A percentile compares a stretch with the other conserved stretches of the same genome.
These are phyloP conservation scores for Drosophila lutescens DNA, from an alignment of 2,888 invertebrate genomes.

Conservation along the genomic window DNA sequence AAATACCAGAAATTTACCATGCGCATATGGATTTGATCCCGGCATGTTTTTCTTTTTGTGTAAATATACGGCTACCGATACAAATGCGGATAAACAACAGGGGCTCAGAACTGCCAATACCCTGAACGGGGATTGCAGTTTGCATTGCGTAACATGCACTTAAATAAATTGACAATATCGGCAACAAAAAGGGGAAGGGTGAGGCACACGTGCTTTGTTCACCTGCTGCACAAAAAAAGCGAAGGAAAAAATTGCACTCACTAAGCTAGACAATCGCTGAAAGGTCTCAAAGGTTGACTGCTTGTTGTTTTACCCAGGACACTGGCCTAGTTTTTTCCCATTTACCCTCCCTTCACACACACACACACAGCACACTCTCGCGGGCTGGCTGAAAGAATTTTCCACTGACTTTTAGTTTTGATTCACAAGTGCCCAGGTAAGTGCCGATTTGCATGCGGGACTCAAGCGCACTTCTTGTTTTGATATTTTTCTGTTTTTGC, in stretches of 20 bases:
- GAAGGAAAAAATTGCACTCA: conserved; percentile 6
- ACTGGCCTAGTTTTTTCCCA: conserved; percentile 35
- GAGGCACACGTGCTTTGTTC: conserved; percentile 11
- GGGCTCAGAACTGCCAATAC: conserved; percentile 18
- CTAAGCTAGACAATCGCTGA: conserved; percentile 50
- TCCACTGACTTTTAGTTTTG: conserved; percentile 50
- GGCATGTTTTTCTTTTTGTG: too few relatives aligned
- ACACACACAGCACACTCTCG: conserved; percentile 1
- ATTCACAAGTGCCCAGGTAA: conserved; percentile 56
- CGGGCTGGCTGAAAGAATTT: conserved; percentile 18
- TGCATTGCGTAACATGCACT: conserved; percentile 72
- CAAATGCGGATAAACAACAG: conserved; percentile 14
- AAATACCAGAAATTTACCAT: too few relatives aligned
- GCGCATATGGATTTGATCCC: too few relatives aligned
- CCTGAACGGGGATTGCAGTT: conserved; percentile 29
- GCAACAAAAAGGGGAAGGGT: conserved; percentile 19
- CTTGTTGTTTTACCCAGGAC: conserved; percentile 22
- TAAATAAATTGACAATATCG: conserved; percentile 72
- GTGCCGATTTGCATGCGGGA: conserved; percentile 36
- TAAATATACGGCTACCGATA: neutral
- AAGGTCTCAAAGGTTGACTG: conserved; percentile 40
- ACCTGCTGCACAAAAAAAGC: conserved; percentile 8
- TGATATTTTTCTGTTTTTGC: conserved; percentile 14
- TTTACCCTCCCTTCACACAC: conserved; percentile 1
- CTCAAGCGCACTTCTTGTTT: conserved; percentile 18